Evolutionary conservation across 2,888 invertebrate genomes (phyloP).

Genomic region (Parnassius smintheus): DNA sequence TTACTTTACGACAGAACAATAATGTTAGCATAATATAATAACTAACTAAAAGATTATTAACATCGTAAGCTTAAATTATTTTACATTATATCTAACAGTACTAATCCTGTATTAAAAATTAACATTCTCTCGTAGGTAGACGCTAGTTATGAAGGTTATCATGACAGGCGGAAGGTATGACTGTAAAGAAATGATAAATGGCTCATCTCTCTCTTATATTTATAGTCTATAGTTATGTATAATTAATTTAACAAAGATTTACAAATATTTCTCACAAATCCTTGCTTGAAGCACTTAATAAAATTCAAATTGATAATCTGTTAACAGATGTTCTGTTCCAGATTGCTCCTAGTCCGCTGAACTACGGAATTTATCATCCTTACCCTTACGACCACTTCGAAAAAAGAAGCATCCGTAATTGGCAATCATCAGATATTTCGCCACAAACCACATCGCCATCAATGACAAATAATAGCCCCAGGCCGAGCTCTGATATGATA

Average conservation of each 20-base stretch:
- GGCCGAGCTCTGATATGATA: conserved; percentile 20
- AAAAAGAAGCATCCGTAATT: conserved; percentile 61
- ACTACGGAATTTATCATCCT: conserved; percentile 87
- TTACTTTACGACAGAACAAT: neutral
- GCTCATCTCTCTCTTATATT: conserved; percentile 32
- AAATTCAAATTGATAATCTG: conserved; percentile 59
- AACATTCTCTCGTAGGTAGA: conserved; percentile 74
- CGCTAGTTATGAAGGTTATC: conserved; percentile 64
- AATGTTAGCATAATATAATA: neutral
- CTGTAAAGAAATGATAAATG: conserved; percentile 37
- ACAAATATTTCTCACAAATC: conserved; percentile 30
- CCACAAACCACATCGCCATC: conserved; percentile 52
- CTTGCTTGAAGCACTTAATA: conserved; percentile 51
- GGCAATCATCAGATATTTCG: conserved; percentile 57
- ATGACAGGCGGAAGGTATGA: conserved; percentile 74
- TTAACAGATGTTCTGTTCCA: conserved; percentile 79
- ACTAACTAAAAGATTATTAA: conserved; percentile 7
- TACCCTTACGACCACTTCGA: conserved; percentile 74
- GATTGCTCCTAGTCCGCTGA: conserved; percentile 87
- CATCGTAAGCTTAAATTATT: conserved; percentile 4
- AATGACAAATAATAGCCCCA: conserved; percentile 45
- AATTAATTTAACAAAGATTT: neutral
- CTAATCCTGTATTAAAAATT: conserved; percentile 35
- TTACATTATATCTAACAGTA: conserved; percentile 17
- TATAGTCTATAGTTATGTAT: no score